These are phyloP conservation scores for Ataeniobius toweri DNA, from an alignment of 2,797 vertebrate species.

Conservation along the genomic window DNA sequence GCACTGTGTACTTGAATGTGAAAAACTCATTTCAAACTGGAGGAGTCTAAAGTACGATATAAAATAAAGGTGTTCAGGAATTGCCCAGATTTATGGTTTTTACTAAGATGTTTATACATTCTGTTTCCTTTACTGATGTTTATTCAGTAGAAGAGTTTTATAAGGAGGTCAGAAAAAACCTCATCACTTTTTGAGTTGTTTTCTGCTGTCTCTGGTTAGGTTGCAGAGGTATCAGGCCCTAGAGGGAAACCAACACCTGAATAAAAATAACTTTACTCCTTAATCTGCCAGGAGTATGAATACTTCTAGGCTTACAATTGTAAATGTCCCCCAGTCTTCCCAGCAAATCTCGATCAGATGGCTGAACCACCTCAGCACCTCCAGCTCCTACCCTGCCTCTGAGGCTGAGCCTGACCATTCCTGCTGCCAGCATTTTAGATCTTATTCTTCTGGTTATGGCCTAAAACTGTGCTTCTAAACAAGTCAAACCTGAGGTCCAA, in stretches of 20 bases:
- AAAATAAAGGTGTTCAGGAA: conserved; percentile 73
- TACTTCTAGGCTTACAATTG: too few species aligned
- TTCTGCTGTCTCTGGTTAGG: not conserved
- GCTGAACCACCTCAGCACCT: too few species aligned
- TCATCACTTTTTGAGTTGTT: not conserved
- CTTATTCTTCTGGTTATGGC: too few species aligned
- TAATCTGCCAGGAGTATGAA: too few species aligned
- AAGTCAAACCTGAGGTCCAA: too few species aligned
- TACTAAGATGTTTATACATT: conserved; percentile 21
- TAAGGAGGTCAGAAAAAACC: not conserved
- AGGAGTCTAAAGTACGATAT: conserved; percentile 68
- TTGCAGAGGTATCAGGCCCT: not conserved
- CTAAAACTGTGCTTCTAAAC: too few species aligned
- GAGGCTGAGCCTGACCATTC: too few species aligned
- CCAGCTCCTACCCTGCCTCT: too few species aligned
- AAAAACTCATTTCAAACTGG: conserved; percentile 75
- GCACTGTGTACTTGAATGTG: conserved; percentile 79
- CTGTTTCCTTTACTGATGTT: conserved; percentile 16
- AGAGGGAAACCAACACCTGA: not conserved
- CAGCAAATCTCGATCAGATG: too few species aligned
- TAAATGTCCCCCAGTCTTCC: too few species aligned
- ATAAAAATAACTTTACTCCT: too few species aligned
- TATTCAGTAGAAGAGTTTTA: not conserved
- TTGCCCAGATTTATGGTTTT: conserved; percentile 39
- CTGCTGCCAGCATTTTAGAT: too few species aligned